phyloP scores from a whole-genome alignment of 2,888 invertebrate species.

The Phrixothrix hirtus region DNA sequence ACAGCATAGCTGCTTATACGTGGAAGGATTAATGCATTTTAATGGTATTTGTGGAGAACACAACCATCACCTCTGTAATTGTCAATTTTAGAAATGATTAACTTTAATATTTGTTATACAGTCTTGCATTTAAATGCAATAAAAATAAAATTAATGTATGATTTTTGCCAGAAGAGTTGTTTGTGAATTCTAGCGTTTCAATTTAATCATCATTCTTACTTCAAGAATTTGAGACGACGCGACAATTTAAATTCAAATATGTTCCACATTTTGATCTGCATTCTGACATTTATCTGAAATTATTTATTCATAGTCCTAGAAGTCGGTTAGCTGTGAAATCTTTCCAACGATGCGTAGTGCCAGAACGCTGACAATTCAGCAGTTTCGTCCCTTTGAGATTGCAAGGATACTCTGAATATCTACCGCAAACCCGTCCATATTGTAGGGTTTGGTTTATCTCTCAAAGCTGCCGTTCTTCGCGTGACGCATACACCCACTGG shows the following conservation, averaged over 20 bases:
- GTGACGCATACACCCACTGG: slow-evolving; percentile 43
- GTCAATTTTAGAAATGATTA: no score
- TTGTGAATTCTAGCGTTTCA: slow-evolving; percentile 2
- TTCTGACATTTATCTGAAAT: slow-evolving; percentile 25
- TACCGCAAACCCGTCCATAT: slow-evolving; percentile 24
- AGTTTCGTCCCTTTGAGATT: slow-evolving; percentile 28
- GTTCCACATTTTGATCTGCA: slow-evolving; percentile 21
- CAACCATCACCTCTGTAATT: no score
- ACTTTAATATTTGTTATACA: no score
- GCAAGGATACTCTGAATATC: slow-evolving; percentile 21
- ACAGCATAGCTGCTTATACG: no score
- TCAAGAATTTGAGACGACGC: slow-evolving; percentile 7
- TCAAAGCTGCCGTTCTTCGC: slow-evolving; percentile 41
- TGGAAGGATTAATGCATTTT: no score
- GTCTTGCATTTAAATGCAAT: no score
- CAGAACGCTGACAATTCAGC: slow-evolving; percentile 28
- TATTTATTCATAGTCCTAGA: slow-evolving; percentile 27
- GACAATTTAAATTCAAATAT: slow-evolving; percentile 16
- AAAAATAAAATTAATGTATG: no score
- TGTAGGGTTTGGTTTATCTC: slow-evolving; percentile 36
- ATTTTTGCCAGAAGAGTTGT: no score
- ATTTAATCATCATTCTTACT: slow-evolving; percentile 14
- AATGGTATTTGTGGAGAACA: no score
- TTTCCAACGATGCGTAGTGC: slow-evolving; percentile 23
- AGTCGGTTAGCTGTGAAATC: slow-evolving; percentile 25